Base-by-base conservation (phyloP, 37 sponge, comb jelly and placozoan genomes). In the Aplysina aerophoba region DNA sequence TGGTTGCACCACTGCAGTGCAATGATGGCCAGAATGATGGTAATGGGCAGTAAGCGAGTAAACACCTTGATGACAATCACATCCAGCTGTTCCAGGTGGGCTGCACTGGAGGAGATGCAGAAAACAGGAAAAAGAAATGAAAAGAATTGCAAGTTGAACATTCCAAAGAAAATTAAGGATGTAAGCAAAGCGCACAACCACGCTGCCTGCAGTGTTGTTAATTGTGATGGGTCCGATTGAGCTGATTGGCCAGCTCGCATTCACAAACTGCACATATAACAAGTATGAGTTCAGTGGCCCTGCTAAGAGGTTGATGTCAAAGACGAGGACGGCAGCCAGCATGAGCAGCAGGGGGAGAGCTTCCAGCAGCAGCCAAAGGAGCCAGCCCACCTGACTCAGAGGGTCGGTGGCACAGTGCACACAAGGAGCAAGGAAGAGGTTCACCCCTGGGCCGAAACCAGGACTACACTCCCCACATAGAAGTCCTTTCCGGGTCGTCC, bases 381-480 rank as follows among this genome's bases (percentile, higher is more conserved):
- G 54, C 78, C 78, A 75, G 25, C 78, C 78, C 35, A 44, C 31
- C 24, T 75, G 78, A 75, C 78, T 75, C 78, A 75, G 54, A 41
- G 44, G 44, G 25, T 75, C 78, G 54, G 33, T 75, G 11, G 37
- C 37, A 75, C 78, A 75, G 54, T 75, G 38, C 44, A 75, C 78
- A 50, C 78, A 75, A 75, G 13, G 54, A 3, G 78, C 50, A 1
- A 75, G 50, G 78, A 75, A 75, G 21, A 75, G 44, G 50, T 75
- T 75, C 21, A 75, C 54, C 16, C 78, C 78, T 21, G 78, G 78
- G 20, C 78, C 78, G 22, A 15, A 75, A 13, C 78, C 78, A 19
- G 16, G 38, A 22, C 78, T 31, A 50, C 78, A 75, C 39, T 75
- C 17, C 25, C 78, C 78, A 24, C 78, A 75, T 24, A 75, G 40